Evolutionary conservation across 1,140 invertebrate genomes (phyloP).

Genomic region (Meloidogyne floridensis): DNA sequence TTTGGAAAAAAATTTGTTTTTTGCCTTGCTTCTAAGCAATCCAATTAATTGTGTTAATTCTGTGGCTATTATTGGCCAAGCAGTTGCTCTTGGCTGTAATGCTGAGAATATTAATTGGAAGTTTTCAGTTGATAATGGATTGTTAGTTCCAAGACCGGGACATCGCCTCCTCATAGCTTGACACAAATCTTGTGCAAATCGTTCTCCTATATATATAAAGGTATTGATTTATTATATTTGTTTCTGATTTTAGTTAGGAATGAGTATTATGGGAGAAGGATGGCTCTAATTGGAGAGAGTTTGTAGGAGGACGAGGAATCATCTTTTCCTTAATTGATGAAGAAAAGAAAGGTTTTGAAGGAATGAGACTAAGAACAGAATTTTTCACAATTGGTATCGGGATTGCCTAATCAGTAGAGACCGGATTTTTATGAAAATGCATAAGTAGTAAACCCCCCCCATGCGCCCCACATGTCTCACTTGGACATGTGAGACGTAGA

Average conservation of each 20-base stretch:
- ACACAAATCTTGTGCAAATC: constrained; percentile 51
- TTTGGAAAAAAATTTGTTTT: not conserved
- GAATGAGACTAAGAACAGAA: no score
- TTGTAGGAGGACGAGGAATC: not conserved
- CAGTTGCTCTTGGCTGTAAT: constrained; percentile 34
- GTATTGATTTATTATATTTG: not conserved
- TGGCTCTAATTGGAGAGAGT: not conserved
- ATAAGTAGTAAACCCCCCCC: no score
- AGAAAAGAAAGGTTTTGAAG: no score
- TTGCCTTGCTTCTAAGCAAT: constrained; percentile 31
- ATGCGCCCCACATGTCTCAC: no score
- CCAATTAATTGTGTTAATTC: constrained; percentile 39
- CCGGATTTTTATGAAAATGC: no score
- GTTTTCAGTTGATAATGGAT: constrained; percentile 40
- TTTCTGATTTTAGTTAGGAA: not conserved
- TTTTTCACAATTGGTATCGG: no score
- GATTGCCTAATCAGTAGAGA: not conserved
- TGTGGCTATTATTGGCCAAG: constrained; percentile 35
- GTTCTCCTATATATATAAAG: constrained; percentile 36
- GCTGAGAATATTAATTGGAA: constrained; percentile 50
- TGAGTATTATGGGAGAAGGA: not conserved
- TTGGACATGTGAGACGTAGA: no score
- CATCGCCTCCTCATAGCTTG: constrained; percentile 43
- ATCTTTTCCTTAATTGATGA: no score
- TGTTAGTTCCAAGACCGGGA: constrained; percentile 31